Evolutionary conservation across 2,113 vertebrate species (phyloP), one percentile per base, ranked within the genome.

Genomic region (Salvelinus sp.): DNA sequence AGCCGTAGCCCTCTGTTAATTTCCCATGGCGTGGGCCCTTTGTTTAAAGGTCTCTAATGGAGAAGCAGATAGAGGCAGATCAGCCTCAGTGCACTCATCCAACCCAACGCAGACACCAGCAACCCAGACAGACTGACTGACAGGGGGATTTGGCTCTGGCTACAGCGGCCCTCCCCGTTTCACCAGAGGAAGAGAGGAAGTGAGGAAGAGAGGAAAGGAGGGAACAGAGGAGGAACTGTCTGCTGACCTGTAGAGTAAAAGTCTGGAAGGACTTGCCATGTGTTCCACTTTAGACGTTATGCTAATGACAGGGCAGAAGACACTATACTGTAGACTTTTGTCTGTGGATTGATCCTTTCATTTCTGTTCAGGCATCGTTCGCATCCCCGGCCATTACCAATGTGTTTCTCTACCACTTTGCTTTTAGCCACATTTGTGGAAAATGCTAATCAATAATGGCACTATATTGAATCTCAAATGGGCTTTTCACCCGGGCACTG

Each of bases 11-110:
- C 63, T 71, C 74, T 79, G 63, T 82, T 83, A 77, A 88, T 82
- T 82, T 84, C 79, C 86, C 83, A 69, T 77, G 84, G 80, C 64
- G 47, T 77, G 68, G 16, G 7, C 6, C 58, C 16, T 27, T 28
- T 13, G 6, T 25, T 27, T 62, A 27, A 30, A 69, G 75, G 76
- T 57, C 67, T 79, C 69, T 27, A 28, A 1, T 1, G 47, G 60
- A 23, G 25, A 25, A 65, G 62, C 18, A 22, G 58, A 79, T 63
- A 76, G 77, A 75, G 57, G 72, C 70, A 75, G 78, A 77, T 73
- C 69, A 76, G 58, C 48, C 1, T 44, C 9, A 63, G 66, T 69
- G 72, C 65, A 76, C 77, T 69, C 79, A 73, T 79, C 70, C 69
- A 75, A 9, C 54, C 33, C 76, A 38, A 60, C 33, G 2, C 64